Evolutionary conservation across 2,888 invertebrate species (phyloP).

Genomic region (Metellina segmentata): DNA sequence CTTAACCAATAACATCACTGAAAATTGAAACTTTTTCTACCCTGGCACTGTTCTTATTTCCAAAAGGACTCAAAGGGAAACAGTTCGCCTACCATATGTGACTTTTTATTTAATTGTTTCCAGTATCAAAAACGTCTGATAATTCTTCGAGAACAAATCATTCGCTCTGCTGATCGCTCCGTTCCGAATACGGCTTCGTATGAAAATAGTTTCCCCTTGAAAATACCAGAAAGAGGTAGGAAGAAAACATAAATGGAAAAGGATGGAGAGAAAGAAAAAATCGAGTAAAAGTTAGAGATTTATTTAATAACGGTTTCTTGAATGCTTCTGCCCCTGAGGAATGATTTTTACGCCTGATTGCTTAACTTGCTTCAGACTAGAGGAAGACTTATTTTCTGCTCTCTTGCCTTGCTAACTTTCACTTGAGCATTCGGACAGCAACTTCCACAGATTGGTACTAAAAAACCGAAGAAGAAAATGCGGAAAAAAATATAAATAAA

Average conservation of each 20-base stretch:
- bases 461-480: slow-evolving; percentile 3
- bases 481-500: slow-evolving; percentile 9
- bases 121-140: slow-evolving; percentile 15
- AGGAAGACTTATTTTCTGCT: slow-evolving; percentile 36
- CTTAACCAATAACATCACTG: too few species aligned
- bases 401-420: slow-evolving; percentile 29
- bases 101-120: slow-evolving; percentile 27
- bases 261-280: background rate
- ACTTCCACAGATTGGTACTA: background rate
- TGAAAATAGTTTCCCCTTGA: slow-evolving; percentile 30
- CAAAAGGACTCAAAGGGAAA: too few species aligned
- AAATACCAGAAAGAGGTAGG: background rate
- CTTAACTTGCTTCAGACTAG: background rate
- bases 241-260: background rate
- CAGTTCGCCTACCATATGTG: background rate
- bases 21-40: too few species aligned
- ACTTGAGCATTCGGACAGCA: slow-evolving; percentile 19
- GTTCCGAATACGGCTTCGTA: slow-evolving; percentile 15
- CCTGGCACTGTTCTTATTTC: too few species aligned
- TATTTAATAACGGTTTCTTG: slow-evolving; percentile 43
- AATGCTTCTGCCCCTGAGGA: slow-evolving; percentile 2
- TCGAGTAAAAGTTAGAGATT: slow-evolving; percentile 48
- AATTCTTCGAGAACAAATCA: slow-evolving; percentile 34
- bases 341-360: slow-evolving; percentile 47
- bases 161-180: slow-evolving; percentile 10